These are phyloP conservation scores for Pseudopodoces humilis DNA, from an alignment of 2,113 vertebrate species.

Conservation along the genomic window DNA sequence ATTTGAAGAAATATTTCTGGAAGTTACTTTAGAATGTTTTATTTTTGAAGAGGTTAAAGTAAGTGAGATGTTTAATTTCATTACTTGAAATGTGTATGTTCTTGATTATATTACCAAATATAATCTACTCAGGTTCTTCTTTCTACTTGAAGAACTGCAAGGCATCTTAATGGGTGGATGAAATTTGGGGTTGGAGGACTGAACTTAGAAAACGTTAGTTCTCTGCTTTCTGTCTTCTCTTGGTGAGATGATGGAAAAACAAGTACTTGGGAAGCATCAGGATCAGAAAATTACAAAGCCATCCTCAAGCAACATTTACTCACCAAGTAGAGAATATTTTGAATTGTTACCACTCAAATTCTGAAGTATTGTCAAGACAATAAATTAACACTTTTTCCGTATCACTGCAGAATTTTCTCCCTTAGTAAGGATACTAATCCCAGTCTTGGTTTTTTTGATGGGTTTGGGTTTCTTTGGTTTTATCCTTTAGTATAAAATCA, in stretches of 20 bases:
- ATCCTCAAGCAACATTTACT: not conserved
- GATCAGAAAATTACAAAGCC: not conserved
- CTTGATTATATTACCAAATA: not conserved
- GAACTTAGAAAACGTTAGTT: not conserved
- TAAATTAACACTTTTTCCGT: not conserved
- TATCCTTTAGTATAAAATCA: not conserved
- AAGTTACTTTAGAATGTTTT: not conserved
- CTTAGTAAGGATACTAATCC: not conserved
- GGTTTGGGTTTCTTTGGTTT: not conserved
- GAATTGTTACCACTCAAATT: not conserved
- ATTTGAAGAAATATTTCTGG: not conserved
- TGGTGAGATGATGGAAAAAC: not conserved
- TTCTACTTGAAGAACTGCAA: not conserved
- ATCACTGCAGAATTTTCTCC: not conserved
- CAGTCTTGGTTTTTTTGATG: not conserved
- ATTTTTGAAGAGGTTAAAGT: not conserved
- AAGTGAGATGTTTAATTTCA: not conserved
- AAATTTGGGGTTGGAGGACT: not conserved
- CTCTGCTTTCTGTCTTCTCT: not conserved
- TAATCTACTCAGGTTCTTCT: not conserved
- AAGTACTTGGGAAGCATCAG: not conserved
- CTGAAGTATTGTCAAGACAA: fast-evolving
- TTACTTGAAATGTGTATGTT: not conserved
- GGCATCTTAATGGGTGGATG: not conserved
- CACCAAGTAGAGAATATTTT: not conserved